Conservation (phyloP, 2,113 vertebrate genomes). For the Polypterus bichir region DNA sequence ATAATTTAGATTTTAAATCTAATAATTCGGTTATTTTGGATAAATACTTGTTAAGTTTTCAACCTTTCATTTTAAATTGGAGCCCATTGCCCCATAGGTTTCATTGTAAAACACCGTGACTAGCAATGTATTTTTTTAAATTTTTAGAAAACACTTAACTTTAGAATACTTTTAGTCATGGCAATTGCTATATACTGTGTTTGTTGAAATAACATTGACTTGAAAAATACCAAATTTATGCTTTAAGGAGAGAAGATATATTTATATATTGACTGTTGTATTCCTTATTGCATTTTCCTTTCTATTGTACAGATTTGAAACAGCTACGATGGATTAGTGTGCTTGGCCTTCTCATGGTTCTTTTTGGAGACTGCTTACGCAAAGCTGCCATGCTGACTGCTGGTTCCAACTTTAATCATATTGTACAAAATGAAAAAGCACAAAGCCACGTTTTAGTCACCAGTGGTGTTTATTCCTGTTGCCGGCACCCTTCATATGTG, state of each 20-base stretch:
- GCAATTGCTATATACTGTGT: not conserved
- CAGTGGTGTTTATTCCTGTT: constrained; percentile 76
- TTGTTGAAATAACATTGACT: not conserved
- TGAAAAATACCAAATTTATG: no score
- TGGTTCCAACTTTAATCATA: constrained; percentile 96
- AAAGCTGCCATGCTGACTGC: constrained; percentile 93
- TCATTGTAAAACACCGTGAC: no score
- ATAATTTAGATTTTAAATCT: no score
- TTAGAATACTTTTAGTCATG: no score
- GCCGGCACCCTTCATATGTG: constrained; percentile 89
- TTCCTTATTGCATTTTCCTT: not conserved
- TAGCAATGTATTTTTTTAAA: no score
- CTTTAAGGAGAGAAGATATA: not conserved
- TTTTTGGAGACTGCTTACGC: constrained; percentile 79
- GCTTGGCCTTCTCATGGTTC: constrained; percentile 76
- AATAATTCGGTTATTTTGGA: no score
- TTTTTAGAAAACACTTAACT: no score
- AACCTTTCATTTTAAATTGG: no score
- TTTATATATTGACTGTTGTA: not conserved
- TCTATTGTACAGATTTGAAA: constrained; percentile 65
- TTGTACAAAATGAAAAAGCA: constrained; percentile 94
- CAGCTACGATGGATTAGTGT: constrained; percentile 79
- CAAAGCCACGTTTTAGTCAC: constrained; percentile 87
- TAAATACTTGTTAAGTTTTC: no score
- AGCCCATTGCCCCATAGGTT: no score